Base-by-base conservation (phyloP, 2,797 vertebrate species). In the Trematomus bernacchii region DNA sequence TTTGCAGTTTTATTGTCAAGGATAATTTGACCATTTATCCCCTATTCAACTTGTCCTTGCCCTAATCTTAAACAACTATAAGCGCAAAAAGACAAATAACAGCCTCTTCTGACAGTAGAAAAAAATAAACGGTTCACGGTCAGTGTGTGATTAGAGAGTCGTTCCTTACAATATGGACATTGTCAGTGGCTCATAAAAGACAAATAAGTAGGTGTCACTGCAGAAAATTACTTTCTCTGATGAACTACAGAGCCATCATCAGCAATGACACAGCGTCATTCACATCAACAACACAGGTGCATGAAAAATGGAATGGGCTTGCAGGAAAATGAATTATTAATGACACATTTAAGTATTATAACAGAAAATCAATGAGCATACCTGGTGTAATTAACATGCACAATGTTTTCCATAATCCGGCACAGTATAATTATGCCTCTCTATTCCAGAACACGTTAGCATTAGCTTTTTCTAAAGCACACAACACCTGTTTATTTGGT, bases 341-440 rank as follows among this genome's bases (percentile, higher is more conserved):
- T 96, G 95, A 93, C 91, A 93, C 94, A 94, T 94, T 95, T 94
- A 95, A 95, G 94, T 94, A 95, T 96, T 95, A 96, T 94, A 96
- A 95, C 94, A 94, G 93, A 89, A 93, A 95, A 95, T 95, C 94
- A 93, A 95, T 93, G 93, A 94, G 95, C 94, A 94, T 95, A 95
- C 94, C 95, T 95, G 95, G 88, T 93, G 90, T 94, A 92, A 95
- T 96, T 95, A 96, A 94, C 93, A 96, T 95, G 94, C 95, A 93
- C 94, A 94, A 93, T 92, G 92, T 93, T 93, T 92, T 89, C 92
- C 92, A 93, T 94, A 95, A 95, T 95, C 93, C 93, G 81, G 90
- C 92, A 90, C 93, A 90, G 94, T 93, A 91, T 96, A 96, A 96
- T 96, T 95, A 96, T 83, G 91, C 89, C 93, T 91, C 92, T 94